phyloP scores from a whole-genome alignment of 2,888 invertebrate species.

The Bruchidius siliquastri region DNA sequence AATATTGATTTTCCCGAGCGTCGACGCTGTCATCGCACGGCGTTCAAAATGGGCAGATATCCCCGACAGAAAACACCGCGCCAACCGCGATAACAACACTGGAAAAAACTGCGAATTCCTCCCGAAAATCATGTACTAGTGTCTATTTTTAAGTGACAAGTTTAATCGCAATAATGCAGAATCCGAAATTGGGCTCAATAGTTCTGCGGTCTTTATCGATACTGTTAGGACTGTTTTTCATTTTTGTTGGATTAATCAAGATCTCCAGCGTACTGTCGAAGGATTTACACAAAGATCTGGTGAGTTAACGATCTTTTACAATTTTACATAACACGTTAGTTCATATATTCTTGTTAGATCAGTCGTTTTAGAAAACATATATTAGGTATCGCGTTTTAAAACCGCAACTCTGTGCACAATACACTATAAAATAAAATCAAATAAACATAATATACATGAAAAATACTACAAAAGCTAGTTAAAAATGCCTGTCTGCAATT shows the following conservation, averaged over 20 bases:
- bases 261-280: constrained; percentile 86
- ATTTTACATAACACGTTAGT: constrained; percentile 22
- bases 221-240: constrained; percentile 88
- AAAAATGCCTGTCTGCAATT: too few relatives aligned
- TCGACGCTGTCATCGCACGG: constrained; percentile 14
- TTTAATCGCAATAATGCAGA: constrained; percentile 9
- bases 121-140: not conserved
- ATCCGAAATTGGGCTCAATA: constrained; percentile 59
- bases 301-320: constrained; percentile 50
- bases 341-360: constrained; percentile 3
- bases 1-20: constrained; percentile 39
- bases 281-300: constrained; percentile 95
- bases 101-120: not conserved
- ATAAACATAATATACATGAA: too few relatives aligned
- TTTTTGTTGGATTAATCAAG: constrained; percentile 92
- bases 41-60: constrained; percentile 32
- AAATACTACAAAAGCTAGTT: too few relatives aligned
- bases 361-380: not conserved
- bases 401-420: too few relatives aligned
- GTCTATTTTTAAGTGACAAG: not conserved
- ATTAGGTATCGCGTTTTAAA: too few relatives aligned
- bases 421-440: too few relatives aligned
- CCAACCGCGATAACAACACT: not conserved
- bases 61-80: constrained; percentile 20
- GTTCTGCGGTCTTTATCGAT: constrained; percentile 88